Evolutionary conservation across 1,140 invertebrate species (phyloP).

Genomic region (Lethrus apterus): DNA sequence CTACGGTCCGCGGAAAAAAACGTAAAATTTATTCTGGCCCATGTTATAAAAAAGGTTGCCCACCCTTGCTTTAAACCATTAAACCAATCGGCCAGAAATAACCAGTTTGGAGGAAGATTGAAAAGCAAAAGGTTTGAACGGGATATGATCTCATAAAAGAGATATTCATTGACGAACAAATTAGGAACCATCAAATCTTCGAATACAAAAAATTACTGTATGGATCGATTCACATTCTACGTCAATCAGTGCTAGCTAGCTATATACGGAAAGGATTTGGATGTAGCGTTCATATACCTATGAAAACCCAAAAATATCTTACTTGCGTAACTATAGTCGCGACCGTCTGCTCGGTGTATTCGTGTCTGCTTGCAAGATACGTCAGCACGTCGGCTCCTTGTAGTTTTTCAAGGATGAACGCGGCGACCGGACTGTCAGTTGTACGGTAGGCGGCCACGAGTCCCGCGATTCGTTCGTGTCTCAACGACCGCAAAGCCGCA

Average conservation of each 20-base stretch:
- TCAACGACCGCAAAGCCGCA: conserved; percentile 67
- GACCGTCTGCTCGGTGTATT: conserved; percentile 87
- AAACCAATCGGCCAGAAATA: too few species aligned
- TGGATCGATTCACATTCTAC: not conserved
- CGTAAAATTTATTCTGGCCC: too few species aligned
- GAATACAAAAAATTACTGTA: too few species aligned
- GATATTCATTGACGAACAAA: not conserved
- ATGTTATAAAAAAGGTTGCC: too few species aligned
- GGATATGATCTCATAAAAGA: too few species aligned
- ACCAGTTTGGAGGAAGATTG: too few species aligned
- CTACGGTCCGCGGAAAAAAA: too few species aligned
- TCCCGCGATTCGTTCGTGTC: conserved; percentile 77
- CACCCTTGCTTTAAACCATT: too few species aligned
- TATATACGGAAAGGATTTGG: too few species aligned
- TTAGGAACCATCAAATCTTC: too few species aligned
- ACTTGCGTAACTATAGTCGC: conserved; percentile 73
- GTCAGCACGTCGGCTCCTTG: conserved; percentile 88
- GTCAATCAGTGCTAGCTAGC: not conserved
- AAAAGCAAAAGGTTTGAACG: too few species aligned
- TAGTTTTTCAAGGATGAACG: conserved; percentile 78
- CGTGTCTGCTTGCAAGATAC: conserved; percentile 75
- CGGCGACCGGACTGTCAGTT: conserved; percentile 48
- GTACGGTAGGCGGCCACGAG: conserved; percentile 66
- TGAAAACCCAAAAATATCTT: conserved; percentile 9
- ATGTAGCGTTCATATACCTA: too few species aligned